These are phyloP conservation scores for Ageneiosus marmoratus DNA, from an alignment of 2,113 vertebrate species.

Conservation along the genomic window DNA sequence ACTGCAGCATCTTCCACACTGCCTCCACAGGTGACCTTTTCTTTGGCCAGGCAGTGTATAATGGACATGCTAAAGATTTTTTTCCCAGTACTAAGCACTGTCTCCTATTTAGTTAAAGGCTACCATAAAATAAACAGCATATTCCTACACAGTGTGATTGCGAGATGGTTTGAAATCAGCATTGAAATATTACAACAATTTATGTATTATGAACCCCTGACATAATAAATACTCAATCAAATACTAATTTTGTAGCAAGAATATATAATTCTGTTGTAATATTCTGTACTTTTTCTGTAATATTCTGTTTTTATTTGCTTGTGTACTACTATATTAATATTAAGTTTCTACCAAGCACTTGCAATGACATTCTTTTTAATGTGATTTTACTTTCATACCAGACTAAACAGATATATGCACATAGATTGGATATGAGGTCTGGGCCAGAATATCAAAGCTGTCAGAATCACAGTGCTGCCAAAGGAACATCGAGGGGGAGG, in stretches of 20 bases:
- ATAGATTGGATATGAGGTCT: conserved; percentile 19
- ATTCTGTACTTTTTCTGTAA: not conserved
- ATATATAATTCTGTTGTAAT: not conserved
- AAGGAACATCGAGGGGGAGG: conserved; percentile 26
- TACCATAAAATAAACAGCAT: not conserved
- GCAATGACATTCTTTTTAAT: conserved; percentile 24
- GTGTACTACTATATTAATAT: not conserved
- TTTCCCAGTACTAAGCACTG: not conserved
- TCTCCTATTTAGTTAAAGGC: not conserved
- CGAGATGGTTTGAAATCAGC: not conserved
- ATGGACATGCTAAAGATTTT: not conserved
- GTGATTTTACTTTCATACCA: conserved; percentile 28
- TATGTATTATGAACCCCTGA: not conserved
- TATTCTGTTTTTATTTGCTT: not conserved
- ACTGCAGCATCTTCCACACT: too few relatives aligned
- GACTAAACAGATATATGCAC: conserved; percentile 31
- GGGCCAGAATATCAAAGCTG: conserved; percentile 45
- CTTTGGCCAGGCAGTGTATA: too few relatives aligned
- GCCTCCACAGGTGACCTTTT: too few relatives aligned
- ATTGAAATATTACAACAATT: not conserved
- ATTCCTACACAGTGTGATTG: not conserved
- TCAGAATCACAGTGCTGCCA: conserved; percentile 31
- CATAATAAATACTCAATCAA: not conserved
- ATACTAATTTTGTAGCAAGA: not conserved
- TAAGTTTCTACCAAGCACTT: not conserved